Base-by-base conservation (phyloP, 2,113 vertebrate species). In the Hoplias malabaricus region DNA sequence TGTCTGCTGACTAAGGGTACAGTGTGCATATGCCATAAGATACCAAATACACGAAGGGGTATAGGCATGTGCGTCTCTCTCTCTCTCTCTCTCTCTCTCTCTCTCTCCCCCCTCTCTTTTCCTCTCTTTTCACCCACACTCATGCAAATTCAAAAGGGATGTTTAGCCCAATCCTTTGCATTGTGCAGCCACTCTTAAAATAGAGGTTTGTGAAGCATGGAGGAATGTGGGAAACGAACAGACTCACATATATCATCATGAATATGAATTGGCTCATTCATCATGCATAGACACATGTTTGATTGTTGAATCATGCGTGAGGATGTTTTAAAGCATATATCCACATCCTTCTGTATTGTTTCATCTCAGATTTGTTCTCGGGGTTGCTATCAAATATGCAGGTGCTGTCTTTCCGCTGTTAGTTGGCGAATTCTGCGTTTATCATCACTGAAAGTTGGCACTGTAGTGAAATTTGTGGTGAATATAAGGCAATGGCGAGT, bases 1-100 rank as follows among this genome's bases (percentile, higher is more conserved):
- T 74, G 70, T 84, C 56, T 82, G 70, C 82, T 84, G 73, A 81
- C 82, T 75, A 67, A 42, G 82, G 63, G 78, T 74, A 59, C 53
- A 74, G 79, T 54, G 33, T 65, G 56, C 16, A 69, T 78, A 84
- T 83, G 73, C 80, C 63, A 23, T 25, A 74, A 36, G 19, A 7
- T 21, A 63, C 7, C n/a, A 14, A 19, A 43, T 42, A 42, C 36
- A 40, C 31, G 16, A 43, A 73, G 31, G 23, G n/a, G 23, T 12
- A 29, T 14, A 16, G 31, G 29, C 11, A 16, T 73, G 21, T 63
- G 23, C n/a, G 14, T n/a, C 31, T 27, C 4, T 19, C 3, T 46
- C 3, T 0, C 68, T 46, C 12, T 4, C 11, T 69, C 11, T 43
- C n/a, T 2, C 48, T 54, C 40, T 57, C 61, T 42, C 4, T 68